phyloP scores from a whole-genome alignment of 1,140 invertebrate species.

The Drosophila pseudoananassae region DNA sequence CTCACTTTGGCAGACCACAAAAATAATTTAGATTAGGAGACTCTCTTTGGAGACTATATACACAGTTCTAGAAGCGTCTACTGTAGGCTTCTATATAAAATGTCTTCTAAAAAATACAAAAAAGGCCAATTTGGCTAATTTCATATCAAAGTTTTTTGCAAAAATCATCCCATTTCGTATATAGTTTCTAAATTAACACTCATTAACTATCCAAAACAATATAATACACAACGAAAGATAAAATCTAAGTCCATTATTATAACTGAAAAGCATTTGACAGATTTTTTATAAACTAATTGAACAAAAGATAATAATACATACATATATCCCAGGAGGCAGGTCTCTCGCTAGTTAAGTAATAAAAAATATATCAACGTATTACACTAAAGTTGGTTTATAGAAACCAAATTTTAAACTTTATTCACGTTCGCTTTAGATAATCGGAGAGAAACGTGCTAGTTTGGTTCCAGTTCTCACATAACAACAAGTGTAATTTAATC shows the following conservation, averaged over 20 bases:
- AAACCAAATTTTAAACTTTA: not conserved
- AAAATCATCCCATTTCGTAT: too few relatives aligned
- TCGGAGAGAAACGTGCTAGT: conserved; percentile 8
- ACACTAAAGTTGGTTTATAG: not conserved
- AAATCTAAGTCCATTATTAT: not conserved
- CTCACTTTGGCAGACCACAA: conserved; percentile 31
- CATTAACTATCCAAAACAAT: conserved; percentile 9
- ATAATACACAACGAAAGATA: not conserved
- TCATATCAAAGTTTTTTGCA: too few relatives aligned
- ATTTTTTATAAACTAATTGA: conserved; percentile 23
- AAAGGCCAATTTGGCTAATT: too few relatives aligned
- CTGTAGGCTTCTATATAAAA: conserved; percentile 11
- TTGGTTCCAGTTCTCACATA: conserved; percentile 24
- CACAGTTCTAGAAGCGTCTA: conserved; percentile 26
- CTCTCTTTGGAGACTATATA: not conserved
- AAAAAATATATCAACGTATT: not conserved
- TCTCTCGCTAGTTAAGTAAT: not conserved
- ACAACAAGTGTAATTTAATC: conserved; percentile 46
- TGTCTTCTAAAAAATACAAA: too few relatives aligned
- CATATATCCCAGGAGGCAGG: not conserved
- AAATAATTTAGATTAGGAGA: conserved; percentile 20
- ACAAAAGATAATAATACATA: conserved; percentile 3
- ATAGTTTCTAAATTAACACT: conserved; percentile 12
- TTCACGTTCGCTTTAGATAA: conserved; percentile 8
- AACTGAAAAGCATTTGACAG: not conserved